Evolutionary conservation across 2,797 vertebrate genomes (phyloP).

Genomic region (Furcifer pardalis): DNA sequence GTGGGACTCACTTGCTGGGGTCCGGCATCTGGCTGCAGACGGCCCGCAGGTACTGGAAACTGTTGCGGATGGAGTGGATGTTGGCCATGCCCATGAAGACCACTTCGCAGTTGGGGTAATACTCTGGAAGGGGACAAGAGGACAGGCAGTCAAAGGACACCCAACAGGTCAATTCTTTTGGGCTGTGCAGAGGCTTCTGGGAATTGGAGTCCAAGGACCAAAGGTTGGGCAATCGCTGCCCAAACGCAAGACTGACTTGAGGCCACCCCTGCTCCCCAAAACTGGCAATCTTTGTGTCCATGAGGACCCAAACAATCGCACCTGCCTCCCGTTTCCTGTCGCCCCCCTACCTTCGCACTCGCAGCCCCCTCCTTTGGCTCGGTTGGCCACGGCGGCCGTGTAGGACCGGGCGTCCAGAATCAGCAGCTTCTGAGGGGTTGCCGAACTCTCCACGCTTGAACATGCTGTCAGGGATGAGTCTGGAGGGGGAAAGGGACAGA

Average conservation of each 20-base stretch:
- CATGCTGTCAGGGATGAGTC: conserved; percentile 91
- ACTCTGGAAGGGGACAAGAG: conserved; percentile 78
- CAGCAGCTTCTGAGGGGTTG: conserved; percentile 91
- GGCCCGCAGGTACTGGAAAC: conserved; percentile 93
- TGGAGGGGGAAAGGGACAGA: conserved; percentile 54
- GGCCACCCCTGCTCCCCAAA: no score
- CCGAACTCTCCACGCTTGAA: conserved; percentile 84
- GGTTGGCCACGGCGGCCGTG: conserved; percentile 95
- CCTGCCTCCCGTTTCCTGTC: no score
- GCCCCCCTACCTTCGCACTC: conserved; percentile 92
- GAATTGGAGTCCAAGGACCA: no score
- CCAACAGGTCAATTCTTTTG: no score
- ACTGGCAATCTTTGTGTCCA: no score
- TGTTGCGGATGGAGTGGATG: conserved; percentile 98
- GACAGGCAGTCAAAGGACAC: not conserved
- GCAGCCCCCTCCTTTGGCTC: conserved; percentile 97
- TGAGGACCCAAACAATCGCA: no score
- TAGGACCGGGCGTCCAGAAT: conserved; percentile 97
- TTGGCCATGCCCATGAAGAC: conserved; percentile 99
- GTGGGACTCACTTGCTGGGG: conserved; percentile 92
- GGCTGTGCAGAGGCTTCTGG: no score
- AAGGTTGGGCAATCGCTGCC: no score
- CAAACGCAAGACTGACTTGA: no score
- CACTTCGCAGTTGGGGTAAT: conserved; percentile 98
- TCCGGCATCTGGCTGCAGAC: conserved; percentile 98